Base-by-base conservation (phyloP, 2,888 invertebrate species). In the Ischnus inquisitorius region DNA sequence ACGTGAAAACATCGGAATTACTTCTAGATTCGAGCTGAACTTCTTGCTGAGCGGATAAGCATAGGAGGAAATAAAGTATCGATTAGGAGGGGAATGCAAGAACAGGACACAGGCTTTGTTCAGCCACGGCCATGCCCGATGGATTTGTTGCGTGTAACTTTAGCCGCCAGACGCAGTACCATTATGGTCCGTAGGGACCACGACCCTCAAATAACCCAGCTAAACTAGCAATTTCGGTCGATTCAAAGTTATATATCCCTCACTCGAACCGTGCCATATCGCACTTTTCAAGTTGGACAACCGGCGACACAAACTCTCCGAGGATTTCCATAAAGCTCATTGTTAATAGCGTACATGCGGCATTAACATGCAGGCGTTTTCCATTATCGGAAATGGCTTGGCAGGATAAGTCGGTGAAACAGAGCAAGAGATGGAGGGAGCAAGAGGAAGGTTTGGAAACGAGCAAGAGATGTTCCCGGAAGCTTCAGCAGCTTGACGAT, bases 401-500 rank as follows among this genome's bases (percentile, higher is more conserved):
- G 51, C 22, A 72, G 43, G 80, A 77, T 65, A 72, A 83, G 75
- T 76, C 69, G 34, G 79, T 62, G 19, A 3, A 57, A 60, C 22
- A 54, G 57, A 64, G 69, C n/a, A 41, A 12, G 39, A 57, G 34
- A 60, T n/a, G 14, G 54, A 12, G 39, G 43, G 34, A 46, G 39
- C 12, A n/a, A 19, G 57, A 67, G 12, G 57, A 28, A 57, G 74
- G 57, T 41, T 72, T 60, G 68, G 60, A 77, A 43, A 34, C 64
- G 43, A 54, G 19, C 19, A 72, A 54, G 68, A 28, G 82, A 68
- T 60, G 60, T 77, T 78, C 48, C 43, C 74, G 79, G 68, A 79
- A 75, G 78, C 82, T 22, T 75, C 39, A 69, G 79, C 69, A 83
- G 75, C 82, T 83, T 83, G 82, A 83, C 82, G 82, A 83, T 78